Percentiles rank a stretch among this genome's conserved stretches.
These are phyloP conservation scores for Axea sp. DNA, from an alignment of 2,888 invertebrate genomes.

Conservation along the genomic window DNA sequence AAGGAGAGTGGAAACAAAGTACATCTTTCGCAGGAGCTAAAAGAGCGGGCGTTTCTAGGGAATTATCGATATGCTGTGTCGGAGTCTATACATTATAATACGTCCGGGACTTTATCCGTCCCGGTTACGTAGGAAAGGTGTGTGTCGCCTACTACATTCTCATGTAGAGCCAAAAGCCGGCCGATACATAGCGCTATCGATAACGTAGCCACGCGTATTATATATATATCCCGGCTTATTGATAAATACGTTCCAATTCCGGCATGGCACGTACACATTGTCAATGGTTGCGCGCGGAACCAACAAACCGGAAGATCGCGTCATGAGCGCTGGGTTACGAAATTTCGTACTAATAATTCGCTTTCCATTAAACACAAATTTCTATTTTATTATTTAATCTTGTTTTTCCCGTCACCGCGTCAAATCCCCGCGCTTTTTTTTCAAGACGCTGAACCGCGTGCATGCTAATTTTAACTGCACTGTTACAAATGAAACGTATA, in stretches of 20 bases:
- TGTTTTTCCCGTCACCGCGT: no score
- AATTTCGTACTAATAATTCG: no score
- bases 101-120: slow-evolving; percentile 54
- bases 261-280: slow-evolving; percentile 25
- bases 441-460: no score
- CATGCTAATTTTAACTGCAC: no score
- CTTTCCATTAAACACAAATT: no score
- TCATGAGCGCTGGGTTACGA: no score
- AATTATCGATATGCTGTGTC: slow-evolving; percentile 62
- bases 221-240: slow-evolving; percentile 65
- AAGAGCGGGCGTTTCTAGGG: slow-evolving; percentile 46
- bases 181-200: slow-evolving; percentile 63
- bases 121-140: slow-evolving; percentile 28
- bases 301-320: slow-evolving; percentile 27
- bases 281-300: slow-evolving; percentile 11
- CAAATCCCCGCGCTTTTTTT: no score
- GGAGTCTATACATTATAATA: slow-evolving; percentile 62
- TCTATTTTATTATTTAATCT: no score
- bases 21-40: slow-evolving; percentile 2
- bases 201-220: slow-evolving; percentile 62
- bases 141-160: slow-evolving; percentile 60
- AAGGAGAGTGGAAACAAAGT: background rate
- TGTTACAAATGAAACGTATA: no score
- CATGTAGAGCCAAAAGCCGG: slow-evolving; percentile 57
- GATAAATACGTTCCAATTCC: slow-evolving; percentile 67